phyloP scores from a whole-genome alignment of 1,140 invertebrate genomes.

The Ganaspis sp. region DNA sequence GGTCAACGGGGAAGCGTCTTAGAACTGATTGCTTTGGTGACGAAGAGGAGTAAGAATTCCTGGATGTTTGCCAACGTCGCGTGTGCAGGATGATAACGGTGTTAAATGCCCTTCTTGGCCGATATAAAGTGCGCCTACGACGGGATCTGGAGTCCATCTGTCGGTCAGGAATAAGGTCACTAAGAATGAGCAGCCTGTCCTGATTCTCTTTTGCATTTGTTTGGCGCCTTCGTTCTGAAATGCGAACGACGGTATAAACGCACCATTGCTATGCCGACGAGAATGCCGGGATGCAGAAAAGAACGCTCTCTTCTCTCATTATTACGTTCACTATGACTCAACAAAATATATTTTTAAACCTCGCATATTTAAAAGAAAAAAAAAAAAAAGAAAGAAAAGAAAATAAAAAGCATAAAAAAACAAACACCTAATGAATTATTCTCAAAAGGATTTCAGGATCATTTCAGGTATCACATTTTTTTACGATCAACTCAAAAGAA shows the following conservation, averaged over 20 bases:
- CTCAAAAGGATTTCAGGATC: no score
- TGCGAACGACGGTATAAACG: slow-evolving; percentile 19
- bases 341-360: slow-evolving; percentile 12
- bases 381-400: no score
- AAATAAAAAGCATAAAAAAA: background rate
- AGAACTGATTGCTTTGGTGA: slow-evolving; percentile 26
- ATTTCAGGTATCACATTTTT: no score
- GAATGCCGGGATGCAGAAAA: slow-evolving; percentile 22
- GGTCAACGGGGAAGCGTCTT: background rate
- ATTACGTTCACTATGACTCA: slow-evolving; percentile 30
- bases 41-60: slow-evolving; percentile 14
- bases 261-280: slow-evolving; percentile 14
- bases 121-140: slow-evolving; percentile 27
- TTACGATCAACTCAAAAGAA: no score
- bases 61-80: slow-evolving; percentile 20
- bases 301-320: background rate
- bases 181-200: slow-evolving; percentile 23
- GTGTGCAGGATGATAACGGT: slow-evolving; percentile 22
- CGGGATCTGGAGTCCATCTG: slow-evolving; percentile 29
- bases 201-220: slow-evolving; percentile 31
- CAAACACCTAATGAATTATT: background rate
- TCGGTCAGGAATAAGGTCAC: slow-evolving; percentile 26
- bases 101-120: slow-evolving; percentile 31
- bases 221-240: slow-evolving; percentile 26
- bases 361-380: background rate